Evolutionary conservation across 2,113 vertebrate genomes (phyloP), one percentile per base, ranked within the genome.

Genomic region (Polypterus bichir): DNA sequence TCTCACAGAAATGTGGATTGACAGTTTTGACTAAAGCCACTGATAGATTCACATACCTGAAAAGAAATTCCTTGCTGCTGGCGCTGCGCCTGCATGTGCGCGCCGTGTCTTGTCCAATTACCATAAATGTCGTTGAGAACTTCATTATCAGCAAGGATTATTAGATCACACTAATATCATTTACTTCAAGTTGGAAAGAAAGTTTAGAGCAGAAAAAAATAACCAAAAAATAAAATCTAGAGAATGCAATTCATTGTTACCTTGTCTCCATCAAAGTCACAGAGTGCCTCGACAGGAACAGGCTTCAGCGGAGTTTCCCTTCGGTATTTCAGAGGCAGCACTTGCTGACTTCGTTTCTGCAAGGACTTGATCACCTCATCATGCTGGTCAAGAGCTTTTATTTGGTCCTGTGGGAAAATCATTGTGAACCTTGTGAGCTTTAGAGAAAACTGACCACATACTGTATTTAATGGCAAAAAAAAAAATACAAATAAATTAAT

Each of bases 331-430:
- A 98, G 84, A 0, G 96, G 96, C 46, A 89, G 72, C 3, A 98
- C 75, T 67, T 93, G 92, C 69, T 89, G 80, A 59, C 91, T 90
- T 11, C 88, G 88, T 58, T 82, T 89, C 78, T 93, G 88, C 3
- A 98, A 84, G 3, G 83, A 76, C 59, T 70, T 79, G 59, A 98
- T 84, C 45, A 91, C 88, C 0, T 85, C 89, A 7, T 93, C 88
- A 0, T 91, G 91, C 77, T 88, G 81, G 46, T 93, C 88, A 83
- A 97, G 70, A 5, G 93, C 93, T 69, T 94, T 97, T 49, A 91
- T 76, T 76, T 97, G 94, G 71, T 98, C 95, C 96, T 99, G 68
- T 3, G 10, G 47, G 44, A 10, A 71, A 55, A 73, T 5, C 27
- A 27, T 27, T 27, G 27, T 27, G 27, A 27, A 27, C 2, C 27